Percentiles rank a stretch among this genome's conserved stretches.
Evolutionary conservation across 2,888 invertebrate genomes (phyloP).

Genomic region (Melipona bicolor): DNA sequence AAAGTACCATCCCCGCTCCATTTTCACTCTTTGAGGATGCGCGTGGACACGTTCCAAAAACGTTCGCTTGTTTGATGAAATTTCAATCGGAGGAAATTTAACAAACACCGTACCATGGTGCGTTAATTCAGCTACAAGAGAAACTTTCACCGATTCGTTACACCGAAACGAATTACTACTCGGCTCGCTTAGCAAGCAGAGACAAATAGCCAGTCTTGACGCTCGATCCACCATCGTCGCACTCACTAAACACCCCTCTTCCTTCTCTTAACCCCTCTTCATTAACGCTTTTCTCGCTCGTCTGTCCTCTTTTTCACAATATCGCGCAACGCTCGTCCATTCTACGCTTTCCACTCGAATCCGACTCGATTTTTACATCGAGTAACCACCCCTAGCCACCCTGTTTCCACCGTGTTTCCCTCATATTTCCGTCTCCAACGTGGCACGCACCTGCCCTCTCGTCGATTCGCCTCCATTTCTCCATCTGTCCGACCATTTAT

Average conservation of each 20-base stretch:
- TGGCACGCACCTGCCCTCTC: conserved; percentile 1
- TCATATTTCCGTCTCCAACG: conserved; percentile 27
- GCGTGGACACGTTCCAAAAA: too few species aligned
- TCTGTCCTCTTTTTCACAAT: not conserved
- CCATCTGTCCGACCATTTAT: conserved; percentile 58
- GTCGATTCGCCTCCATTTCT: conserved; percentile 43
- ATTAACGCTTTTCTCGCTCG: not conserved
- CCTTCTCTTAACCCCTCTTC: not conserved
- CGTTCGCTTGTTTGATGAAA: too few species aligned
- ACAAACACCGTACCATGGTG: too few species aligned
- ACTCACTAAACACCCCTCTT: too few species aligned
- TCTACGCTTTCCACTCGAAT: not conserved
- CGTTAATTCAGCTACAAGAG: not conserved
- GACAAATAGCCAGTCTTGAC: not conserved
- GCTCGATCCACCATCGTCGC: not conserved
- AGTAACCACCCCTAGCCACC: not conserved
- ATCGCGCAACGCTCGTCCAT: not conserved
- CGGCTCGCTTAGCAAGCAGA: not conserved
- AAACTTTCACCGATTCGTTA: not conserved
- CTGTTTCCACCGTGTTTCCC: not conserved
- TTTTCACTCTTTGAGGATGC: too few species aligned
- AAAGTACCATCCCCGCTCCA: too few species aligned
- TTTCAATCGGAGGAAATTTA: too few species aligned
- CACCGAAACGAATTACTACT: not conserved
- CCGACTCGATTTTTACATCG: not conserved